Evolutionary conservation across 2,797 vertebrate genomes (phyloP).

Genomic region (Pseudomugil gertrudae): DNA sequence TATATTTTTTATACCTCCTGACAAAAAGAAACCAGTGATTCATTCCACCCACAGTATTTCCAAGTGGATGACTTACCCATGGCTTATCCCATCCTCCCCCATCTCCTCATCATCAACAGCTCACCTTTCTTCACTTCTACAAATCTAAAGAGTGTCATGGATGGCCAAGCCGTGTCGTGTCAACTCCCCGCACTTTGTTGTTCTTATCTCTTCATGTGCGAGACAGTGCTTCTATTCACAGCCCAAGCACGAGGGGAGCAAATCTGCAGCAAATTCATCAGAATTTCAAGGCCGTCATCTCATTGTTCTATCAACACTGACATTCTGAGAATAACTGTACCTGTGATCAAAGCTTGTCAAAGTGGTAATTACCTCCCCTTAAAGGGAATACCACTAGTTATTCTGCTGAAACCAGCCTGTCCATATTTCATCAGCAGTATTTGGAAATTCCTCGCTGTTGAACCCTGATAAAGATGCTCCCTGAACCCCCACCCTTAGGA

Average conservation of each 20-base stretch:
- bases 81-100: neutral
- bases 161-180: slow-evolving; percentile 28
- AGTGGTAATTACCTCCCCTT: slow-evolving; percentile 72
- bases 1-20: slow-evolving; percentile 31
- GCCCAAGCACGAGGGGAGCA: neutral
- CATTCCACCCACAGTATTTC: slow-evolving; percentile 65
- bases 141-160: slow-evolving; percentile 45
- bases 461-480: slow-evolving; percentile 62
- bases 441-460: slow-evolving; percentile 62
- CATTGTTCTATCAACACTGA: slow-evolving; percentile 71
- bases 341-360: slow-evolving; percentile 82
- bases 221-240: slow-evolving; percentile 59
- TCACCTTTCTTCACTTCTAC: slow-evolving; percentile 34
- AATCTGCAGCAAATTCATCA: slow-evolving; percentile 47
- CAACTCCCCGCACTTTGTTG: slow-evolving; percentile 44
- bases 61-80: slow-evolving; percentile 44
- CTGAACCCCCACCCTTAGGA: slow-evolving; percentile 35
- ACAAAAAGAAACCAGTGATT: slow-evolving; percentile 61
- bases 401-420: slow-evolving; percentile 68
- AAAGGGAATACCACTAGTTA: slow-evolving; percentile 61
- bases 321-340: slow-evolving; percentile 71
- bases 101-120: slow-evolving; percentile 21
- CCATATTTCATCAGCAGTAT: slow-evolving; percentile 65
- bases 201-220: slow-evolving; percentile 22
- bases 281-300: slow-evolving; percentile 56